Evolutionary conservation across 1,140 invertebrate species (phyloP).

Genomic region (Aphaenogaster floridana): DNA sequence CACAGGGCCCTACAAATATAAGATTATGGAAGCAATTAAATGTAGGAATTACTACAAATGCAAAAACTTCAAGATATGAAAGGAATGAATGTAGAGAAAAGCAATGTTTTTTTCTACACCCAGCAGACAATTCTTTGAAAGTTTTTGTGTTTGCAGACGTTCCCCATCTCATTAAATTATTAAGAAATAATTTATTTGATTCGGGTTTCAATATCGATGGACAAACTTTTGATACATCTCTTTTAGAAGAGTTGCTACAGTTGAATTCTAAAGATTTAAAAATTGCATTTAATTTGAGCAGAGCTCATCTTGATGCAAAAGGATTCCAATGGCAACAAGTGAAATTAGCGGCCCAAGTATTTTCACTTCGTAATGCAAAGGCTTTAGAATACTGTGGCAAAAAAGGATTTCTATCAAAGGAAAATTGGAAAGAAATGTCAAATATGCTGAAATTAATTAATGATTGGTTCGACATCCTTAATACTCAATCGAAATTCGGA

Average conservation of each 20-base stretch:
- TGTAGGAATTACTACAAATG: not conserved
- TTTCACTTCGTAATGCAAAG: not conserved
- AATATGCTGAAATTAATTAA: not conserved
- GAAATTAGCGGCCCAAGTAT: not conserved
- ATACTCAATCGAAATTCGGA: not conserved
- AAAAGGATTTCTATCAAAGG: not conserved
- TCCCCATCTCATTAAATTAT: not conserved
- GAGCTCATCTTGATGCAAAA: not conserved
- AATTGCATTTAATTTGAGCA: not conserved
- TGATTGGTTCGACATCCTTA: conserved; percentile 8
- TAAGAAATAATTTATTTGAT: not conserved
- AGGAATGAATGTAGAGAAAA: too few relatives aligned
- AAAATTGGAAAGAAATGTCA: not conserved
- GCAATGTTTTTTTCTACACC: not conserved
- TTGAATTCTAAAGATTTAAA: not conserved
- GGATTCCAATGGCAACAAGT: not conserved
- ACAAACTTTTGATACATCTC: too few relatives aligned
- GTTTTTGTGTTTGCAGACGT: not conserved
- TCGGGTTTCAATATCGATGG: not conserved
- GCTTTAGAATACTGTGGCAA: not conserved
- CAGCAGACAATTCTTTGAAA: not conserved
- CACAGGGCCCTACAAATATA: not conserved
- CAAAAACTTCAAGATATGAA: too few relatives aligned
- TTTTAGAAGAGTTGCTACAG: too few relatives aligned
- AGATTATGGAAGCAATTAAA: not conserved